Evolutionary conservation across 2,888 invertebrate genomes (phyloP), one percentile per base, ranked within the genome.

Genomic region (Zygaena filipendulae): DNA sequence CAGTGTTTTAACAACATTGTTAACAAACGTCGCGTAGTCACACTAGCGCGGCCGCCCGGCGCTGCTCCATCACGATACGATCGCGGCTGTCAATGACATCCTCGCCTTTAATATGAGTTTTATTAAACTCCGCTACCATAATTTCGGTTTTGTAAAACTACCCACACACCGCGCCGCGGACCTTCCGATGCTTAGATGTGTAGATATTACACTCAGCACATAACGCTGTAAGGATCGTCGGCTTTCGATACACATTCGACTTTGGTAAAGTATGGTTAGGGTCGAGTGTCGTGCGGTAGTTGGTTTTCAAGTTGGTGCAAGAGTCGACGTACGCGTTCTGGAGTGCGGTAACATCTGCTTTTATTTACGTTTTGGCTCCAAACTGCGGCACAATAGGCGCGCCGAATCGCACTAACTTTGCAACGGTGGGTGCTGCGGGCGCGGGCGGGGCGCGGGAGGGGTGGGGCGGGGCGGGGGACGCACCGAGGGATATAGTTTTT

Each of bases 331-430:
- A n/a, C n/a, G n/a, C 52, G 53, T 60, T 68, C 61, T 57, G 63
- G 64, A 70, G 69, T 66, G 61, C 50, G 71, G 77, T 63, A 74
- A 77, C 77, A 79, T 77, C 77, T 79, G 77, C 67, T 45, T 77
- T 77, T 77, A 79, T 79, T 77, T 77, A 77, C 74, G 74, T 75
- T 75, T 71, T 61, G 71, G 68, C 68, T 72, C 58, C 61, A 64
- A 68, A 64, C 59, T 53, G 60, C 55, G 57, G 60, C 59, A 72
- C 72, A 75, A 75, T 69, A 57, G 71, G 62, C 60, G 66, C 67
- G 56, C 55, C 57, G 66, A 66, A 66, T 69, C 67, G 61, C 55
- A 57, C 64, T 41, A 43, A 49, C 51, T 52, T 50, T 49, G 66
- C 68, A 66, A 67, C 61, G 49, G 51, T 47, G 51, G 53, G 47